Base-by-base conservation (phyloP, 2,113 vertebrate genomes). In the Cepphus grylle region DNA sequence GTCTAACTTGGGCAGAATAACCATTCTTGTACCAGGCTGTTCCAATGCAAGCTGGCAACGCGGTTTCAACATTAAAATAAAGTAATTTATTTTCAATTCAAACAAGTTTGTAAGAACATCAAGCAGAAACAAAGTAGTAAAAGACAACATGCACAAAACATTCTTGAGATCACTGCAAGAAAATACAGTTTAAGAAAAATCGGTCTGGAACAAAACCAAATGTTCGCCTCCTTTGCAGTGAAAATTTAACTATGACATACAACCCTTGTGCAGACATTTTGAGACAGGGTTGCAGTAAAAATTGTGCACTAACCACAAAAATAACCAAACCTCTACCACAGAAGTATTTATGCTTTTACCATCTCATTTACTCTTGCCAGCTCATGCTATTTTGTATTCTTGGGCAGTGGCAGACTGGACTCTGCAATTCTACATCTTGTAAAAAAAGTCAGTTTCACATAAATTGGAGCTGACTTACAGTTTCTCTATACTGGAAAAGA, bases 41-140 rank as follows among this genome's bases (percentile, higher is more conserved):
- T 92, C 22, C 45, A 49, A 81, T 8, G 9, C 42, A 90, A 88
- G 27, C 20, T 52, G 6, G 19, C 0, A 3, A 71, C 47, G 58
- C 36, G 2, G 5, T 50, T 65, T 47, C 17, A 89, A 30, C 36
- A n/a, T 82, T 85, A 96, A 96, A 95, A 94, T 95, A 91, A 73
- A 86, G 52, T 50, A 16, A 81, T 97, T 97, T 97, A 97, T 96
- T 97, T 63, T 45, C 2, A 90, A 86, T 16, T 80, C 62, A 72
- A 89, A 87, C 78, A 93, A 71, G 34, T 81, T 56, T 40, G 20
- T 65, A 67, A 72, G n/a, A 97, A 94, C 80, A 81, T 55, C 29
- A n/a, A 42, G 3, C 61, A 95, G 52, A 77, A 95, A 42, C 29
- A 53, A 47, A 18, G 2, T 55, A 50, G 62, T 47, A 73, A 67